Evolutionary conservation across 1,140 invertebrate species (phyloP).

Genomic region (Leptinotarsa undecemlineata): DNA sequence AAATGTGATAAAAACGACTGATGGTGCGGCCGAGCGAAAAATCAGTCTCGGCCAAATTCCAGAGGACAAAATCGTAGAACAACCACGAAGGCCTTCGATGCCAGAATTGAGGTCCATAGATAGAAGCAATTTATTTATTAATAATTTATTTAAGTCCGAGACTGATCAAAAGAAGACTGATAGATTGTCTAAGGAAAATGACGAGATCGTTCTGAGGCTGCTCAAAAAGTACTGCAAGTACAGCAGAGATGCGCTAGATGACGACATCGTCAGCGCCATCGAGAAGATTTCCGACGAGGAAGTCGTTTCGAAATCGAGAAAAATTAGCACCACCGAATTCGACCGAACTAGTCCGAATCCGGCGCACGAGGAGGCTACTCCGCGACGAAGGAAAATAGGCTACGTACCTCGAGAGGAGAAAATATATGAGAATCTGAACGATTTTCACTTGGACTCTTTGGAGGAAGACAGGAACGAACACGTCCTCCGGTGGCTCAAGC

Average conservation of each 20-base stretch:
- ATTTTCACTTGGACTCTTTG: slow-evolving; percentile 37
- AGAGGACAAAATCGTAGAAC: slow-evolving; percentile 46
- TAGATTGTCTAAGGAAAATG: slow-evolving; percentile 47
- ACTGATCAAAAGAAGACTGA: slow-evolving; percentile 49
- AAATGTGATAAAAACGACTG: slow-evolving; percentile 45
- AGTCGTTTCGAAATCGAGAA: background rate
- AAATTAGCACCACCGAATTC: slow-evolving; percentile 19
- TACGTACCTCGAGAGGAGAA: slow-evolving; percentile 51
- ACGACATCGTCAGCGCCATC: slow-evolving; percentile 52
- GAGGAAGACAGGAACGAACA: slow-evolving; percentile 53
- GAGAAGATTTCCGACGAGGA: slow-evolving; percentile 45
- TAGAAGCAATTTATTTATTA: slow-evolving; percentile 51
- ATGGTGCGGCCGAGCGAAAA: slow-evolving; percentile 41
- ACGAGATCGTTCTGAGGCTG: slow-evolving; percentile 52
- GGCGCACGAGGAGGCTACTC: slow-evolving; percentile 22
- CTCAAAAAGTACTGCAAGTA: slow-evolving; percentile 54
- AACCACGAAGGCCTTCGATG: slow-evolving; percentile 46
- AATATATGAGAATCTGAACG: slow-evolving; percentile 51
- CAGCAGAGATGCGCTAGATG: slow-evolving; percentile 49
- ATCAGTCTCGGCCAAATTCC: slow-evolving; percentile 47
- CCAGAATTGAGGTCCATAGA: slow-evolving; percentile 45
- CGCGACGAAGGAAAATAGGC: slow-evolving; percentile 48
- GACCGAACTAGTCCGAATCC: slow-evolving; percentile 7
- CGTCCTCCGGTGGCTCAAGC: slow-evolving; percentile 52
- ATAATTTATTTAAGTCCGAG: slow-evolving; percentile 49